Evolutionary conservation across 2,888 invertebrate species (phyloP), one percentile per base, ranked within the genome.

Genomic region (Hofmannophila pseudospretella): DNA sequence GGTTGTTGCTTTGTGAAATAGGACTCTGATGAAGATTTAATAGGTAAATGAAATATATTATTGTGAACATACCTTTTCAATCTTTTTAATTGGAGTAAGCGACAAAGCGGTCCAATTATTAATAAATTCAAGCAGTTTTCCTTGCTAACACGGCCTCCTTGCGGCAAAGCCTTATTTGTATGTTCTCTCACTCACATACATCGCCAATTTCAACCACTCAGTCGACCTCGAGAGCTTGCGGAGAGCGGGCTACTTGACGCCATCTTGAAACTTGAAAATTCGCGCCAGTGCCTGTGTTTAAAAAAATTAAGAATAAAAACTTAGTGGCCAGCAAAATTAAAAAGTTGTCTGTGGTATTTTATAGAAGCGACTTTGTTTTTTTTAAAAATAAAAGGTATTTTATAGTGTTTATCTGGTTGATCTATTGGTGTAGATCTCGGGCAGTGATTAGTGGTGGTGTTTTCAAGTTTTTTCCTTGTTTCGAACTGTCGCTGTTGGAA

Each of bases 191-290:
- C 68, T 16, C 9, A 4, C 14, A n/a, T 16, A n/a, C n/a, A n/a
- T n/a, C 9, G 11, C 26, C 26, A n/a, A 26, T 2, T 60, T 20
- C 20, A 54, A 54, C 66, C 59, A 66, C 60, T 75, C 75, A 84
- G 84, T 85, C 84, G 84, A 81, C 85, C 85, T 84, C 84, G 81
- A 66, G 59, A 57, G 44, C 54, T 54, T 49, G 64, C 58, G 66
- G 73, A 62, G 74, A 71, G 60, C 68, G 72, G 63, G 41, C 46
- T 42, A 51, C 43, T 48, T 54, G 45, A 49, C 70, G 76, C 73
- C 73, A 70, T 74, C 58, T 73, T 73, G 45, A 61, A 49, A 63
- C 65, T 66, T 68, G 68, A 63, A 62, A 67, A 53, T 68, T 66
- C 78, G 80, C 76, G 75, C 66, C 67, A 68, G 67, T 58, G 62